Base-by-base conservation (phyloP, 2,113 vertebrate species). In the Rhinoderma darwinii region DNA sequence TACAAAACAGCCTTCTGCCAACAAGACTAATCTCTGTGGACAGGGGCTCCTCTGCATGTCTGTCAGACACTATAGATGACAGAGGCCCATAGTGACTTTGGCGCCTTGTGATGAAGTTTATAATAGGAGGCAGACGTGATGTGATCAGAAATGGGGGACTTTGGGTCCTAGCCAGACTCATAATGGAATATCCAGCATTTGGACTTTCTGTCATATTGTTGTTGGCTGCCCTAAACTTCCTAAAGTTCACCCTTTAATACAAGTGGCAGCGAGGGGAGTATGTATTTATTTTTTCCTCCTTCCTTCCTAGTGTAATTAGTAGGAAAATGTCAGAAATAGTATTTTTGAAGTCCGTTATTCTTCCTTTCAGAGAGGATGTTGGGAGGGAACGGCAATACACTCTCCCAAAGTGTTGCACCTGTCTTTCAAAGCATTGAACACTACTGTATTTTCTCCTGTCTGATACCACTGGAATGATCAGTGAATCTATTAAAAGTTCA, bases 201-300 rank as follows among this genome's bases (percentile, higher is more conserved):
- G 18, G 82, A 70, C 25, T 74, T 88, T 88, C n/a, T 91, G 90
- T 90, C 76, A 89, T 90, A 94, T 90, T 89, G 90, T 96, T 96
- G 92, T 96, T 93, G 91, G 86, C 91, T 91, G 90, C 91, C 90
- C 91, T 93, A 87, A 90, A 93, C 92, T 95, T 97, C 96, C 95
- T 96, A 93, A 89, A 89, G 91, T 93, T 94, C 93, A 94, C 68
- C 76, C 20, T 88, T 12, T 17, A 87, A 41, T 86, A 89, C 94
- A 96, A 94, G 93, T 92, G 90, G 91, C 37, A 93, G 90, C 79
- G 1, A 94, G 93, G 93, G 93, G 95, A 92, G 89, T 50, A 51
- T 88, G 56, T 85, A 39, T 88, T 77, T 77, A 56, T 76, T 43
- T 76, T 92, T 92, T 91, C 89, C 89, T 90, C 91, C 92, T 93